phyloP scores from a whole-genome alignment of 2,113 vertebrate species.

The Ranitomeya imitator region DNA sequence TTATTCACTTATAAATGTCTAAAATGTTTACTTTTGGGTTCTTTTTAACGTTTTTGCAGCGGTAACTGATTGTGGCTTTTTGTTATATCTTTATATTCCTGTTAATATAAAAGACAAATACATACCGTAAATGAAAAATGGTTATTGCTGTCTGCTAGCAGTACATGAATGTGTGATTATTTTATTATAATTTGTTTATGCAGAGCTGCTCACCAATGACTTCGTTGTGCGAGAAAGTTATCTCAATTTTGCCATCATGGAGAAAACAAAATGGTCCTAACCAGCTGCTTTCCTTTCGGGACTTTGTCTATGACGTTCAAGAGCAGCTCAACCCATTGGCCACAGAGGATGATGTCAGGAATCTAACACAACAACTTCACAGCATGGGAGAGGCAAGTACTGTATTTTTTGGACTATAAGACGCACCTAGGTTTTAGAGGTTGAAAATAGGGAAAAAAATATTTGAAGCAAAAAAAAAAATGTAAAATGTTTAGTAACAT shows the following conservation, averaged over 20 bases:
- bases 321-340: conserved; percentile 95
- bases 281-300: conserved; percentile 94
- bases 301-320: conserved; percentile 91
- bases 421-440: no score
- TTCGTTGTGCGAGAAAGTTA: conserved; percentile 87
- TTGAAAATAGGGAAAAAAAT: no score
- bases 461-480: no score
- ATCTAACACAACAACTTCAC: conserved; percentile 87
- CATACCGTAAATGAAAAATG: no score
- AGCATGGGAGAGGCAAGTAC: conserved; percentile 92
- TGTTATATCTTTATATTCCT: no score
- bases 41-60: neutral
- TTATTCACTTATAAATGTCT: no score
- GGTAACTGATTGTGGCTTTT: no score
- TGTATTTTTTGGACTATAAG: no score
- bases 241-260: conserved; percentile 87
- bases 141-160: no score
- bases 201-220: conserved; percentile 88
- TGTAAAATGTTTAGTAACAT: no score
- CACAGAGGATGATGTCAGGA: conserved; percentile 87
- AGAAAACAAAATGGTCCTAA: conserved; percentile 92
- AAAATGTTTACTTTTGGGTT: neutral
- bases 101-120: no score
- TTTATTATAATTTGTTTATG: neutral
- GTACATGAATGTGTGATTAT: neutral